Conservation (phyloP, 64 coral and sea anemone species). For the Dendrophyllia cribrosa region DNA sequence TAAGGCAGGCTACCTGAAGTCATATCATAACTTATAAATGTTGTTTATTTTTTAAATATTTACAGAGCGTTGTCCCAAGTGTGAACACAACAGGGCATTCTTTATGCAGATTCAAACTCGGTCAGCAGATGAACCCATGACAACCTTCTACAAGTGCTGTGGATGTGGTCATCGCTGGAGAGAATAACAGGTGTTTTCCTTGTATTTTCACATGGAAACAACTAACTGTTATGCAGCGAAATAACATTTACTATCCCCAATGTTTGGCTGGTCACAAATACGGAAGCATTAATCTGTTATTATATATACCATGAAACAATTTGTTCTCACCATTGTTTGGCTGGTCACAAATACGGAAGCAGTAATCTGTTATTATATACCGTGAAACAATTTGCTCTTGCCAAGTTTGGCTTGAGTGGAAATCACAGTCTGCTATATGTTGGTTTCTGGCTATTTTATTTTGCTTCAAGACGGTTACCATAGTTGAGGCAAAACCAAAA, state of each 20-base stretch:
- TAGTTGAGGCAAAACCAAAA: no score
- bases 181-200: constrained; percentile 42
- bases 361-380: neutral
- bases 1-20: no score
- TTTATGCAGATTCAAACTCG: constrained; percentile 99
- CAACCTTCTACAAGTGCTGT: constrained; percentile 98
- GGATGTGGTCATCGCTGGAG: constrained; percentile 96
- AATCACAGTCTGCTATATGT: no score
- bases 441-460: no score
- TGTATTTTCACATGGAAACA: neutral
- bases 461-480: no score
- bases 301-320: no score
- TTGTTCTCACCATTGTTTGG: no score
- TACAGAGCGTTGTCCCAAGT: constrained; percentile 96
- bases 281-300: neutral
- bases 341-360: neutral
- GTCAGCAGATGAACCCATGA: constrained; percentile 99
- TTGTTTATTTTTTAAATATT: constrained; percentile 7
- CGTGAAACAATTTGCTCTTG: no score
- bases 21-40: neutral
- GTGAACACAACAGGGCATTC: constrained; percentile 95
- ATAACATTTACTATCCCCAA: no score
- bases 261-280: no score
- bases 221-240: no score
- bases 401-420: no score